These are phyloP conservation scores for Ceratitis capitata DNA, from an alignment of 1,140 invertebrate genomes.

Conservation along the genomic window DNA sequence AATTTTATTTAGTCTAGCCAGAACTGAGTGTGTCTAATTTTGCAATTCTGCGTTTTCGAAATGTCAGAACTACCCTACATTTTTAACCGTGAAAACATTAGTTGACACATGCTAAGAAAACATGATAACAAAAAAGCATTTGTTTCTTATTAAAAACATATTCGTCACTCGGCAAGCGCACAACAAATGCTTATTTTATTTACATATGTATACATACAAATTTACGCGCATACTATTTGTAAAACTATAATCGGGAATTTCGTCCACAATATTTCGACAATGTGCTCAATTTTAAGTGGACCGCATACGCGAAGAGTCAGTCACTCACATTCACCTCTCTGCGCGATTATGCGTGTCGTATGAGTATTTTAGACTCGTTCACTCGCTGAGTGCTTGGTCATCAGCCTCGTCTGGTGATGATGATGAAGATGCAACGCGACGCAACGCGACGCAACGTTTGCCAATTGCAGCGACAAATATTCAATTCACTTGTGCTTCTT, in stretches of 20 bases:
- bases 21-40: no score
- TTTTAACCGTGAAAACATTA: no score
- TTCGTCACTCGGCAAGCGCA: no score
- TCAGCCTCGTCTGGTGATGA: background rate
- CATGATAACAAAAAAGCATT: no score
- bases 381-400: background rate
- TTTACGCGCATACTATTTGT: background rate
- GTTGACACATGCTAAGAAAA: no score
- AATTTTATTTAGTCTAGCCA: no score
- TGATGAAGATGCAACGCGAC: no score
- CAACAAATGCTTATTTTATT: no score
- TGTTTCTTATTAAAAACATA: no score
- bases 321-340: background rate
- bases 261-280: background rate
- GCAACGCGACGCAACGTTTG: background rate
- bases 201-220: background rate
- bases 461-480: background rate
- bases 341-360: background rate
- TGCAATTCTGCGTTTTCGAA: no score
- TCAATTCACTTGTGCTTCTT: background rate
- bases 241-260: background rate
- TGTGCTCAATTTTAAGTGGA: constrained; percentile 4
- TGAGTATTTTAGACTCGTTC: background rate
- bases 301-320: constrained; percentile 4
- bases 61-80: no score